Evolutionary conservation across 2,797 vertebrate genomes (phyloP).

Genomic region (Huso huso): DNA sequence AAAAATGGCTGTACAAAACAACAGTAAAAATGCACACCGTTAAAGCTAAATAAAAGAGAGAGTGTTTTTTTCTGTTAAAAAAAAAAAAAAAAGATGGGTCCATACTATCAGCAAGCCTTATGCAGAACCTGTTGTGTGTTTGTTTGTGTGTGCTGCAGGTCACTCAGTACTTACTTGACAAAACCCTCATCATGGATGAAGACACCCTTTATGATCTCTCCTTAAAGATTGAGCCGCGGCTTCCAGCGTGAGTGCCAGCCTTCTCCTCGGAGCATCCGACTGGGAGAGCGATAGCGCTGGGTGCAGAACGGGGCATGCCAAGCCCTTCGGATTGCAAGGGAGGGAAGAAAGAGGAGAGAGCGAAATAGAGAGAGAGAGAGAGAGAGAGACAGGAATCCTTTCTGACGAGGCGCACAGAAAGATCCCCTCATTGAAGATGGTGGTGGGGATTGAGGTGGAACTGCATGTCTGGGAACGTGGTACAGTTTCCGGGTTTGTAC

Average conservation of each 20-base stretch:
- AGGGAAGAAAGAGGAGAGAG: conserved; percentile 16
- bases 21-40: no score
- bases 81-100: no score
- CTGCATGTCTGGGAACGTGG: no score
- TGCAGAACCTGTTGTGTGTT: no score
- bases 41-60: no score
- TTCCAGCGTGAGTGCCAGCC: conserved; percentile 76
- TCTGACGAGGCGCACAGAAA: no score
- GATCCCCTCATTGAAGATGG: no score
- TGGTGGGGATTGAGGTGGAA: no score
- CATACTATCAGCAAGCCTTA: no score
- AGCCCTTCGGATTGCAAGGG: conserved; percentile 33
- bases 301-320: conserved; percentile 20
- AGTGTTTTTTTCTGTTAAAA: no score
- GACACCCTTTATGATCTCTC: conserved; percentile 91
- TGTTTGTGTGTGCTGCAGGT: conserved; percentile 54
- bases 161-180: conserved; percentile 90
- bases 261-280: conserved; percentile 32
- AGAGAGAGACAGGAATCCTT: conserved; percentile 8
- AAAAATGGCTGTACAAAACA: no score
- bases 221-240: conserved; percentile 86
- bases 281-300: conserved; percentile 22
- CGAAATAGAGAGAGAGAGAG: conserved; percentile 12
- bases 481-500: no score
- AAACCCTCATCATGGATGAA: conserved; percentile 87